Evolutionary conservation across 2,888 invertebrate genomes (phyloP), one percentile per base, ranked within the genome.

Genomic region (Temnothorax rugatulus): DNA sequence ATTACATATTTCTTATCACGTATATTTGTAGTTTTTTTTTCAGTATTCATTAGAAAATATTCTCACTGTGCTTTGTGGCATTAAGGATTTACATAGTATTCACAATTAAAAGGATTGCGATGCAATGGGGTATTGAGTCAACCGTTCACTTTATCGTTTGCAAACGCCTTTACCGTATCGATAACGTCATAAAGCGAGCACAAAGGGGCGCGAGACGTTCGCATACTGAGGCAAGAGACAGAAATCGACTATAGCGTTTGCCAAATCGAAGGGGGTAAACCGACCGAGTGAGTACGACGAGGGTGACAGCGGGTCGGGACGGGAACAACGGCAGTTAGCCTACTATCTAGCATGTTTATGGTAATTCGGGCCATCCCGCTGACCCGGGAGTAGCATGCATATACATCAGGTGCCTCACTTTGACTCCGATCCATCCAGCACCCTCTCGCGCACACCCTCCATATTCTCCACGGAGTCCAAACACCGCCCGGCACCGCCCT

Each of bases 271-370:
- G 57, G 34, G 83, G 85, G 44, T 59, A 44, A 59, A 82, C 44
- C 74, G 79, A 50, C 77, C 75, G 57, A 69, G 81, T 79, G 77
- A 34, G 15, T 41, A 9, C 44, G 21, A 25, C 44, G 59, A 84
- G 83, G 83, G 75, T 79, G 47, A 69, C 54, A 77, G 77, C 57
- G 59, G 64, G 52, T 82, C 83, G 69, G 84, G 84, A 81, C 82
- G 86, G 87, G 81, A 88, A 89, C 87, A 90, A 89, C 87, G 87
- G 88, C 90, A 92, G 93, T 92, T 92, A 92, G 92, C 89, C 90
- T 90, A 92, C 92, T 91, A 91, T 91, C 91, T 90, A 91, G 87
- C 92, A 87, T 92, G 93, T 93, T 93, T 91, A 93, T 93, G 93
- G 92, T 93, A 93, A 93, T 93, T 92, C 88, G 38, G 82, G 91